Evolutionary conservation across 2,113 vertebrate species (phyloP).

Genomic region (Camelus dromedarius): DNA sequence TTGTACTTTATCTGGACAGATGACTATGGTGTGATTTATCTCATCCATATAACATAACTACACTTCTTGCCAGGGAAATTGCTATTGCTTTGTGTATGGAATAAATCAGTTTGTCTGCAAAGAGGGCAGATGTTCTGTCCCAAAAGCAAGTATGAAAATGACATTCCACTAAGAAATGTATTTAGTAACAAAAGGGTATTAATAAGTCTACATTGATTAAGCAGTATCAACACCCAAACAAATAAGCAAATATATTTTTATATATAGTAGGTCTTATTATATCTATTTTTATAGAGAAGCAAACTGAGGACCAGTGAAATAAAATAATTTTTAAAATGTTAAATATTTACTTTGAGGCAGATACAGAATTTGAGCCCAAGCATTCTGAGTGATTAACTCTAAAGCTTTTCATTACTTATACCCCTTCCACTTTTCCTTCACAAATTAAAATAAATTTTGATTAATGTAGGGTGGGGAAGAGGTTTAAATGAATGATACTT

Average conservation of each 20-base stretch:
- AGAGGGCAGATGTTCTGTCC: background rate
- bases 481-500: background rate
- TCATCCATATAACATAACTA: background rate
- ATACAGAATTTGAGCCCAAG: background rate
- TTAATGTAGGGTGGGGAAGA: background rate
- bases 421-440: background rate
- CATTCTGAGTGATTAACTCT: background rate
- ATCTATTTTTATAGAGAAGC: background rate
- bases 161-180: background rate
- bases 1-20: background rate
- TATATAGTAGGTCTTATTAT: background rate
- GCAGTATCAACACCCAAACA: background rate
- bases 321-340: background rate
- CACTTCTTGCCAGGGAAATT: background rate
- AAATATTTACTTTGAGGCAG: background rate
- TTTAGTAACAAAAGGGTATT: too few relatives aligned
- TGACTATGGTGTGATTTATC: background rate
- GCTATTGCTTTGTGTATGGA: background rate
- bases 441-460: constrained; percentile 42
- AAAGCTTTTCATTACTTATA: background rate
- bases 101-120: background rate
- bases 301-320: background rate
- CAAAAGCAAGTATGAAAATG: background rate
- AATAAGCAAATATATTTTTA: background rate
- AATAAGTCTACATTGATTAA: too few relatives aligned